A percentile compares a stretch with the other conserved stretches of the same genome.
phyloP scores from a whole-genome alignment of 64 coral and sea anemone species.

The Stichodactyla helianthus region DNA sequence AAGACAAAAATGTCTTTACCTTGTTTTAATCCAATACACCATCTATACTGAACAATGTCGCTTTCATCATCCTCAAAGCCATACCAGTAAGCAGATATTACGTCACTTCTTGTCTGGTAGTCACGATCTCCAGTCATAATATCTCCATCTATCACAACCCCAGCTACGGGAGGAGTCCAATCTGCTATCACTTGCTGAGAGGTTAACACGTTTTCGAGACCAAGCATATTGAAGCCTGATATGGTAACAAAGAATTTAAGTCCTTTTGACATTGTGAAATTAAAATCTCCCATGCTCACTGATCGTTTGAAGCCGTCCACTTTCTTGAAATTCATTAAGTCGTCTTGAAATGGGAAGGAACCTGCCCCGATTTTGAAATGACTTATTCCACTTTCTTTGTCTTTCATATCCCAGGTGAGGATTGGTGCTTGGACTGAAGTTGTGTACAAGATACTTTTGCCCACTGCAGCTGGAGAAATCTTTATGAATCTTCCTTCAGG shows the following conservation, averaged over 20 bases:
- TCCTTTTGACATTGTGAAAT: constrained; percentile 68
- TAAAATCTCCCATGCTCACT: constrained; percentile 57
- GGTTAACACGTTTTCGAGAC: constrained; percentile 44
- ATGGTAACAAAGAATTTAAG: constrained; percentile 67
- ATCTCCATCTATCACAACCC: constrained; percentile 69
- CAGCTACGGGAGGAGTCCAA: constrained; percentile 68
- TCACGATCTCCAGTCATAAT: constrained; percentile 24
- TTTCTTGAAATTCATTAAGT: constrained; percentile 38
- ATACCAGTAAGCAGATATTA: constrained; percentile 60
- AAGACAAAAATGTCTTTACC: constrained; percentile 27
- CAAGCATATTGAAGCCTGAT: constrained; percentile 64
- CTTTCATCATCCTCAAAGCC: constrained; percentile 74
- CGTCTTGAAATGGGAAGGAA: constrained; percentile 65
- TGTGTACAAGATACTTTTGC: constrained; percentile 61
- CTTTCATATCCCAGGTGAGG: constrained; percentile 69
- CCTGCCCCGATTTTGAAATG: constrained; percentile 65
- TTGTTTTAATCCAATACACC: constrained; percentile 73
- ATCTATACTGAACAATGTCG: constrained; percentile 58
- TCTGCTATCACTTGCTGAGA: constrained; percentile 77
- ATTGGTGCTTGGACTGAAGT: constrained; percentile 55
- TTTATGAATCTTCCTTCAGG: constrained; percentile 44
- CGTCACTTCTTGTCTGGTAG: constrained; percentile 39
- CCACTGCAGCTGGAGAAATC: constrained; percentile 39
- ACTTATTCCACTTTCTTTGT: constrained; percentile 72
- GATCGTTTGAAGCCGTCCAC: constrained; percentile 56